Conservation (phyloP, 2,797 vertebrate species). For the Crax fasciolata region DNA sequence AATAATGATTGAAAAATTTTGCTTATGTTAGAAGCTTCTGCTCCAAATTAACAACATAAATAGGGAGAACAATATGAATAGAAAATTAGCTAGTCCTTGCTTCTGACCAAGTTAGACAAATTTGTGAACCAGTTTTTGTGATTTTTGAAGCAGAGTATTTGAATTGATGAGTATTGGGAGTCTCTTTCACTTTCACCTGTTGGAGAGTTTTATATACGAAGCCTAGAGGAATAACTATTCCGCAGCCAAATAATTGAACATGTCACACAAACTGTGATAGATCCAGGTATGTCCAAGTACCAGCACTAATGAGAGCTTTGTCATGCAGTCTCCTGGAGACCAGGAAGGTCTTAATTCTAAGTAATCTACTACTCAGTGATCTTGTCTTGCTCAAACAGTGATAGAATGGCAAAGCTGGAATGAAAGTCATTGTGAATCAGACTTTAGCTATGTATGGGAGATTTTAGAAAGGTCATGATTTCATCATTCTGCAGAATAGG, state of each 20-base stretch:
- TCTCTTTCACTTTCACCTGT: neutral
- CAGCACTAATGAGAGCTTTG: neutral
- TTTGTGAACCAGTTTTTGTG: neutral
- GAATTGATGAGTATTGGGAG: neutral
- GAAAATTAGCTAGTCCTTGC: neutral
- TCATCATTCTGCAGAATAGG: neutral
- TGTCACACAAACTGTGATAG: neutral
- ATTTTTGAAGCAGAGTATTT: neutral
- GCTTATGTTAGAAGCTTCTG: neutral
- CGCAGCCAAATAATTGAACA: neutral
- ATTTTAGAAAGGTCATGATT: neutral
- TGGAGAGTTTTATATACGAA: neutral
- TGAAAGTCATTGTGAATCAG: neutral
- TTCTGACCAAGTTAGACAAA: neutral
- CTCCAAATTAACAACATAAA: rapidly evolving
- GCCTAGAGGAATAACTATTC: neutral
- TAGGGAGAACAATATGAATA: neutral
- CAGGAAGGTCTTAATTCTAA: neutral
- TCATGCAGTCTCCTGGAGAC: neutral
- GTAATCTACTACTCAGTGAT: neutral
- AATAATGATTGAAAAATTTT: neutral
- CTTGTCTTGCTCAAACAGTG: neutral
- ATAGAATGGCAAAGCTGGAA: neutral
- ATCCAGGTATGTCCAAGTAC: neutral
- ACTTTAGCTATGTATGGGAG: neutral